A percentile compares a stretch with the other conserved stretches of the same genome.
Conservation (phyloP, 2,888 invertebrate species). For the Drosophila anceps region DNA sequence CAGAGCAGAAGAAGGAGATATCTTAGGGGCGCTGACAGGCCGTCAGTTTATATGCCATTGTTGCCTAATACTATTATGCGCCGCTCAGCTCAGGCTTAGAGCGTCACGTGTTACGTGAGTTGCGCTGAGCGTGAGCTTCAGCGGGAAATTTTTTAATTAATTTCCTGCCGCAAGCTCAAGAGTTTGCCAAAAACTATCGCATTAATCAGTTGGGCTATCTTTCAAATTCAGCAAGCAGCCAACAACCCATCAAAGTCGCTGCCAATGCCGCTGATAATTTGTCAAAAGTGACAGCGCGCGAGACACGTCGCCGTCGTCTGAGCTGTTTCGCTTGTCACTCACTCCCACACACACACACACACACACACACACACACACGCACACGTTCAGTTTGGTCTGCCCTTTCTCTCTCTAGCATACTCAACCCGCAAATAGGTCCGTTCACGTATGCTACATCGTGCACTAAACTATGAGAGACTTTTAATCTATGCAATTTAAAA, state of each 20-base stretch:
- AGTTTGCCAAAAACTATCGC: slow-evolving; percentile 72
- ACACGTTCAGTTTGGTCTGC: background rate
- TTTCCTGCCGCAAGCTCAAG: slow-evolving; percentile 65
- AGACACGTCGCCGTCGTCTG: slow-evolving; percentile 43
- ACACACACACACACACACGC: slow-evolving; percentile 2
- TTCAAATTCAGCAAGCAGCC: slow-evolving; percentile 53
- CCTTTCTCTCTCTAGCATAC: background rate
- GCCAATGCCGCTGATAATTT: slow-evolving; percentile 81
- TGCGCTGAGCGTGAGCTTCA: background rate
- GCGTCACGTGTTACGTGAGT: slow-evolving; percentile 17
- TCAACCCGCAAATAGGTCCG: slow-evolving; percentile 8
- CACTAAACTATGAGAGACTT: slow-evolving; percentile 69
- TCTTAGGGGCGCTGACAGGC: slow-evolving; percentile 41
- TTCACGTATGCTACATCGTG: slow-evolving; percentile 18
- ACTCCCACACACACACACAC: slow-evolving; percentile 15
- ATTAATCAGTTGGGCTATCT: slow-evolving; percentile 72
- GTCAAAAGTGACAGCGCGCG: slow-evolving; percentile 80
- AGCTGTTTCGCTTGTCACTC: slow-evolving; percentile 58
- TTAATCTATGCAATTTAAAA: slow-evolving; percentile 79
- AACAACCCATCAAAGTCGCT: slow-evolving; percentile 78
- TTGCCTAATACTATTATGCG: slow-evolving; percentile 40
- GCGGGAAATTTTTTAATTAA: slow-evolving; percentile 61
- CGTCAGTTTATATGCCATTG: slow-evolving; percentile 36
- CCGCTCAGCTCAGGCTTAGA: slow-evolving; percentile 22
- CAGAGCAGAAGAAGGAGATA: background rate